A percentile compares a stretch with the other conserved stretches of the same genome.
Conservation (phyloP, 2,113 vertebrate genomes). For the Maccullochella peelii region DNA sequence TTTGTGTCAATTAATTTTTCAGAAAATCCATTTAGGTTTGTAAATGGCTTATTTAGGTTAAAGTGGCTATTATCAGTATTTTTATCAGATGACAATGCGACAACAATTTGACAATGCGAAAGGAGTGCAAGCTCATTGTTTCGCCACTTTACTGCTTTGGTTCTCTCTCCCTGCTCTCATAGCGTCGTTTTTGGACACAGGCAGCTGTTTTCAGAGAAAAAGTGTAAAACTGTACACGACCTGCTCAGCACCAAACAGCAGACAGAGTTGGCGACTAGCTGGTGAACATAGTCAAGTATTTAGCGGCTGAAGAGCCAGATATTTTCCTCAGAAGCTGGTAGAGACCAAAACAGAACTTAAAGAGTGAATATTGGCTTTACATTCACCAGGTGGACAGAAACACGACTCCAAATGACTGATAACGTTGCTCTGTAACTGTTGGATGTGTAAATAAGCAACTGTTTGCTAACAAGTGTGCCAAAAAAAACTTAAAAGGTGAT, state of each 20-base stretch:
- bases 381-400: neutral
- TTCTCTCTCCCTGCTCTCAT: neutral
- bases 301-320: no score
- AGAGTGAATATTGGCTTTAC: neutral
- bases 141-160: neutral
- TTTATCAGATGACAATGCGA: neutral
- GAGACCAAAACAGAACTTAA: neutral
- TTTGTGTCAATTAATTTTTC: neutral
- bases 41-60: neutral
- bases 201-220: neutral
- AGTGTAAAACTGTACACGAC: neutral
- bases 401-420: neutral
- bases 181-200: neutral
- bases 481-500: no score
- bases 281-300: neutral
- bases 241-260: neutral
- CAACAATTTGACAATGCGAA: neutral
- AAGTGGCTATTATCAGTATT: neutral
- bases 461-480: neutral
- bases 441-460: neutral
- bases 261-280: neutral
- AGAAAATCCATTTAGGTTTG: neutral
- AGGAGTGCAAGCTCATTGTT: neutral
- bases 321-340: neutral
- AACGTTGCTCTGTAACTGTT: no score